Percentiles rank a stretch among this genome's conserved stretches.
phyloP scores from a whole-genome alignment of 2,888 invertebrate species.

The Agrilus mali region DNA sequence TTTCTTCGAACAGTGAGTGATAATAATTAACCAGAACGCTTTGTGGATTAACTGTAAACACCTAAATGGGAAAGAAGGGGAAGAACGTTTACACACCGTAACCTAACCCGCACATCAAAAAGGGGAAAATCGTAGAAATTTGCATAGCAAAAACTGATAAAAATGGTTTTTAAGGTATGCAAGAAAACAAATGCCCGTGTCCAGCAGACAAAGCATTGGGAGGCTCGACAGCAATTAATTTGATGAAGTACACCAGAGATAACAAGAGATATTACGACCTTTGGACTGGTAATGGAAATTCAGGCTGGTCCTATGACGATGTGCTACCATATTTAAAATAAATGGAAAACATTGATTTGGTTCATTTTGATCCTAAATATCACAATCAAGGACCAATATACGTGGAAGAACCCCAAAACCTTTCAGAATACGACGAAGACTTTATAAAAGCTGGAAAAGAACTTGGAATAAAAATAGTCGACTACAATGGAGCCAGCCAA shows the following conservation, averaged over 20 bases:
- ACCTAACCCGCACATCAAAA: no score
- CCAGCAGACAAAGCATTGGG: constrained; percentile 63
- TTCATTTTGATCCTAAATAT: constrained; percentile 38
- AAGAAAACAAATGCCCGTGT: constrained; percentile 20
- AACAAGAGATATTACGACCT: constrained; percentile 59
- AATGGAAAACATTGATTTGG: constrained; percentile 56
- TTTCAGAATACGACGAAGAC: constrained; percentile 10
- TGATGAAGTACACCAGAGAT: constrained; percentile 69
- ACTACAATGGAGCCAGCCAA: constrained; percentile 49
- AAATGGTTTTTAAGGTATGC: constrained; percentile 15
- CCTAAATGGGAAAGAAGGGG: no score
- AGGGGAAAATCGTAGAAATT: no score
- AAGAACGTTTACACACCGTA: no score
- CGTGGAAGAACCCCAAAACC: constrained; percentile 30
- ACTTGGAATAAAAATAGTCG: constrained; percentile 44
- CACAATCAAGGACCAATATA: constrained; percentile 43
- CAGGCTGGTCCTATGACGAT: constrained; percentile 61
- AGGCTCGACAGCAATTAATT: constrained; percentile 67
- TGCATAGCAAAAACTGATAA: not conserved
- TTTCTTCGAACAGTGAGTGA: no score
- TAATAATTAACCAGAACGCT: no score
- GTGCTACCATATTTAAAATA: constrained; percentile 68
- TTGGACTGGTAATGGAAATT: constrained; percentile 60
- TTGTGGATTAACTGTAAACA: no score
- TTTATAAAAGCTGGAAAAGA: constrained; percentile 52